phyloP scores from a whole-genome alignment of 1,140 invertebrate species.

The Macrotrachela quadricornifera region DNA sequence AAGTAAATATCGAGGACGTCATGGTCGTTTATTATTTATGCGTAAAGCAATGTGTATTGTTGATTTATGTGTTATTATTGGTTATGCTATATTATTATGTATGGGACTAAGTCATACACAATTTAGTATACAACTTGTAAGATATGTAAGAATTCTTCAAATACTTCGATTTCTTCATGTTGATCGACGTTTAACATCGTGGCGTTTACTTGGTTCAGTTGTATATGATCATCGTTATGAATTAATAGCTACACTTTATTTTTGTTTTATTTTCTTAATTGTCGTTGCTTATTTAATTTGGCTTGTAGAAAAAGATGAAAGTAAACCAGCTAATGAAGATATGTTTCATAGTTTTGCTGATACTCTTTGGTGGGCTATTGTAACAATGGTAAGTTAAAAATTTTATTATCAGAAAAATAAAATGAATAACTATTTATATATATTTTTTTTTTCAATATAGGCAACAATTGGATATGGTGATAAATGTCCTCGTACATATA shows the following conservation, averaged over 20 bases:
- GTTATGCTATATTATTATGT: neutral
- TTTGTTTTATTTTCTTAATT: slow-evolving; percentile 4
- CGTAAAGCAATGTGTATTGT: slow-evolving; percentile 34
- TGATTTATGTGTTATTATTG: slow-evolving; percentile 11
- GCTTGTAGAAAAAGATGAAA: neutral
- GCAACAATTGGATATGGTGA: slow-evolving; percentile 40
- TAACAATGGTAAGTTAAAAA: slow-evolving; percentile 4
- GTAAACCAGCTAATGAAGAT: no score
- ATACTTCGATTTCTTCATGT: slow-evolving; percentile 7
- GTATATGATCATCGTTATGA: slow-evolving; percentile 5
- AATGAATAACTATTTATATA: neutral
- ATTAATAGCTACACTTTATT: slow-evolving; percentile 3
- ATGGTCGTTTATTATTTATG: slow-evolving; percentile 29
- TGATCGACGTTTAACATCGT: slow-evolving; percentile 2
- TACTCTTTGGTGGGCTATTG: slow-evolving; percentile 6
- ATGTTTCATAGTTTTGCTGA: slow-evolving; percentile 5
- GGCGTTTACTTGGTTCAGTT: slow-evolving; percentile 4
- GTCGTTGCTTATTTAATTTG: slow-evolving; percentile 1
- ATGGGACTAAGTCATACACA: neutral
- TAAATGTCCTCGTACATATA: slow-evolving; percentile 39
- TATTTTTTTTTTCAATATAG: neutral
- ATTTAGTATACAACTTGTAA: neutral
- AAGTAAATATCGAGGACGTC: slow-evolving; percentile 31
- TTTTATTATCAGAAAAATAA: neutral
- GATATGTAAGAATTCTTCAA: slow-evolving; percentile 1